Evolutionary conservation across 1,140 invertebrate species (phyloP).

Genomic region (Phthorimaea operculella): DNA sequence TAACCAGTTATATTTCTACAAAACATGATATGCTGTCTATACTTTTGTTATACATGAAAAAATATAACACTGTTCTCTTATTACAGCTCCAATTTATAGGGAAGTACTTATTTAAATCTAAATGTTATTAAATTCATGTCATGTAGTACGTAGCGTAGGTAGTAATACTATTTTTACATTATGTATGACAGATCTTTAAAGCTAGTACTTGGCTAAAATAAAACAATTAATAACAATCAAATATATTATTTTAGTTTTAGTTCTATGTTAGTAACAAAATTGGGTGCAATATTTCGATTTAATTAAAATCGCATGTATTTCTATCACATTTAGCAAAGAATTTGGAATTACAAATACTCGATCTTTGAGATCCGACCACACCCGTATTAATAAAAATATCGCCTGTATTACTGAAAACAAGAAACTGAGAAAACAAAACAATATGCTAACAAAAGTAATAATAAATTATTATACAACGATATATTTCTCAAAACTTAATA

Average conservation of each 20-base stretch:
- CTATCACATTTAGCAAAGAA: too few species aligned
- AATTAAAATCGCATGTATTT: too few species aligned
- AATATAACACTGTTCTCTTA: constrained; percentile 34
- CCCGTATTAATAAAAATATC: too few species aligned
- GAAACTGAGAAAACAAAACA: not conserved
- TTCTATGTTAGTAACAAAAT: constrained; percentile 11
- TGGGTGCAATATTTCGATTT: not conserved
- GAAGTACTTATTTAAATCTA: not conserved
- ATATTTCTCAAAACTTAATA: constrained; percentile 14
- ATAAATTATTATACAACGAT: constrained; percentile 1
- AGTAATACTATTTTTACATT: constrained; percentile 24
- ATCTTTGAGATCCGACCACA: too few species aligned
- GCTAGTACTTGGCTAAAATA: constrained; percentile 12
- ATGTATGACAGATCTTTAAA: constrained; percentile 42
- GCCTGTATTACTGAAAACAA: too few species aligned
- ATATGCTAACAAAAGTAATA: not conserved
- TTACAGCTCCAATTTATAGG: not conserved
- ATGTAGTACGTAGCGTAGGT: constrained; percentile 20
- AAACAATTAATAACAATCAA: not conserved
- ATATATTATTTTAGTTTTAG: not conserved
- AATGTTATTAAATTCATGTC: constrained; percentile 12
- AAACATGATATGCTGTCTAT: constrained; percentile 54
- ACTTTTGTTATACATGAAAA: constrained; percentile 26
- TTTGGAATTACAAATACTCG: too few species aligned
- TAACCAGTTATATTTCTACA: constrained; percentile 51